Evolutionary conservation across 2,797 vertebrate genomes (phyloP).

Genomic region (Acridotheres tristis): DNA sequence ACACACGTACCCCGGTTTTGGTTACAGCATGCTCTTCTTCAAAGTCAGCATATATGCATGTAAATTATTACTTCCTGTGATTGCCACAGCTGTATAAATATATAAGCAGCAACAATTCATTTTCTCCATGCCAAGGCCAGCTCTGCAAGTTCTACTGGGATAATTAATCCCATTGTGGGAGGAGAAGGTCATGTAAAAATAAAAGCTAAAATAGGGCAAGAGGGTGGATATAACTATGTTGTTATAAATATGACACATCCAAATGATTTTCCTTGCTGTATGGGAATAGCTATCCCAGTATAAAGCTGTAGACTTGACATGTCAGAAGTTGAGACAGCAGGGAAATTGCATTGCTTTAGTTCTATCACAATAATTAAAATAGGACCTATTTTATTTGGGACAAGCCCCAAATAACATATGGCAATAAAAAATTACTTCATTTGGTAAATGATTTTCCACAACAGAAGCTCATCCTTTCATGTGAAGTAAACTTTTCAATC

Average conservation of each 20-base stretch:
- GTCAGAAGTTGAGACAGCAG: not conserved
- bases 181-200: constrained; percentile 16
- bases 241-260: not conserved
- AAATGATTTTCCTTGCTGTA: not conserved
- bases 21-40: not conserved
- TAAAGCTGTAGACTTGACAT: not conserved
- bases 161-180: not conserved
- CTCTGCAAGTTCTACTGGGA: not conserved
- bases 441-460: not conserved
- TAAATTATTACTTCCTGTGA: not conserved
- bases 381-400: not conserved
- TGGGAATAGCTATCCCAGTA: not conserved
- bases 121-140: not conserved
- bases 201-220: constrained; percentile 11
- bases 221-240: not conserved
- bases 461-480: not conserved
- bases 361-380: not conserved
- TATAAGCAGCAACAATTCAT: not conserved
- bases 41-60: not conserved
- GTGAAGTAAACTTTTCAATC: not conserved
- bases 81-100: not conserved
- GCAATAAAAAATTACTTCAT: not conserved
- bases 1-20: rapidly evolving
- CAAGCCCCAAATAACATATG: not conserved
- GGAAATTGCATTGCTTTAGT: not conserved